These are phyloP conservation scores for Remorina albescens DNA, from an alignment of 2,797 vertebrate genomes.

Conservation along the genomic window DNA sequence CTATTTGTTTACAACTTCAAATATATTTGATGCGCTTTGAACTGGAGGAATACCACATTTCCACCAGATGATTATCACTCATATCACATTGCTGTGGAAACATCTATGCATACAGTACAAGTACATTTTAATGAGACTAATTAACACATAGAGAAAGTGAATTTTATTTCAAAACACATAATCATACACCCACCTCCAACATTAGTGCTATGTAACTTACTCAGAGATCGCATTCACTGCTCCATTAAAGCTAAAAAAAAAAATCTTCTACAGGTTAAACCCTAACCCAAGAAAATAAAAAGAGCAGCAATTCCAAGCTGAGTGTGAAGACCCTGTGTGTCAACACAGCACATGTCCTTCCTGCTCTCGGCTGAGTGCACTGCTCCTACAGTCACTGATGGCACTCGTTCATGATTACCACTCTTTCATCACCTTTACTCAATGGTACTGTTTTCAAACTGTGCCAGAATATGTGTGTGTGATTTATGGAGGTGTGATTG, in stretches of 20 bases:
- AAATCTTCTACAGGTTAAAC: slow-evolving; percentile 12
- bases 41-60: slow-evolving; percentile 18
- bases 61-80: slow-evolving; percentile 23
- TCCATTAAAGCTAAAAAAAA: slow-evolving; percentile 3
- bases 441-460: slow-evolving; percentile 47
- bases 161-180: slow-evolving; percentile 1
- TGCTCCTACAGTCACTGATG: slow-evolving; percentile 35
- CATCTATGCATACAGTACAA: not conserved
- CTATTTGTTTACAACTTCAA: slow-evolving; percentile 36
- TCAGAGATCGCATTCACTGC: slow-evolving; percentile 27
- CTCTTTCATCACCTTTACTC: slow-evolving; percentile 61
- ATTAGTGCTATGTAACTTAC: no score
- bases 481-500: slow-evolving; percentile 81
- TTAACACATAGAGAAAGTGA: not conserved
- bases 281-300: slow-evolving; percentile 22
- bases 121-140: slow-evolving; percentile 26
- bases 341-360: slow-evolving; percentile 4
- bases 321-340: slow-evolving; percentile 27
- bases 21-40: slow-evolving; percentile 25
- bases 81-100: slow-evolving; percentile 6
- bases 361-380: slow-evolving; percentile 16
- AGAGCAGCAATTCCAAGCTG: slow-evolving; percentile 21
- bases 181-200: not conserved
- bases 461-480: slow-evolving; percentile 52
- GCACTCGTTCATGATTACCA: slow-evolving; percentile 44